Conservation (phyloP, 2,113 vertebrate genomes). For the Laticauda colubrina region DNA sequence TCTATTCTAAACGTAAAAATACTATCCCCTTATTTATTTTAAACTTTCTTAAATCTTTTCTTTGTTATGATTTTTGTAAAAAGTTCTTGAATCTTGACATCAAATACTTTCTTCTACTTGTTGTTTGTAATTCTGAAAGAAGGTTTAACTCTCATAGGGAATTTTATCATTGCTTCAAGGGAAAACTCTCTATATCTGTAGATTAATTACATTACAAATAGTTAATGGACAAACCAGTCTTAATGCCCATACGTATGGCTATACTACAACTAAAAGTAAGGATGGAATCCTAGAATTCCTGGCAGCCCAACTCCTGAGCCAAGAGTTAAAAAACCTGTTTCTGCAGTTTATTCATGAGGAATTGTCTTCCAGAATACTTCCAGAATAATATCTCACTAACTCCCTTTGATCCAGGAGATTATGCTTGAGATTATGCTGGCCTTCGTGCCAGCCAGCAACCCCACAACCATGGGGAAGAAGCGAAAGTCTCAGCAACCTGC, state of each 20-base stretch:
- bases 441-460: too few species aligned
- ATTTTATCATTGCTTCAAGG: neutral
- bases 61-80: neutral
- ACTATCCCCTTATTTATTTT: neutral
- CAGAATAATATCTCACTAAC: neutral
- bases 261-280: neutral
- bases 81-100: neutral
- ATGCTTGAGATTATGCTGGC: too few species aligned
- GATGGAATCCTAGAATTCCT: neutral
- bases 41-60: neutral
- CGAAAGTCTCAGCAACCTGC: too few species aligned
- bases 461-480: too few species aligned
- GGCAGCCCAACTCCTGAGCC: neutral
- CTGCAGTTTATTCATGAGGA: neutral
- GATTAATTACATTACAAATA: neutral
- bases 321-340: neutral
- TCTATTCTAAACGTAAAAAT: neutral
- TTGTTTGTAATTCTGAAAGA: neutral
- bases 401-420: neutral
- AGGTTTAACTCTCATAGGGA: neutral
- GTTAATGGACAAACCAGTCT: neutral
- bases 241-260: neutral
- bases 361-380: neutral
- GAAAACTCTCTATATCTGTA: neutral
- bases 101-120: neutral